Conservation (phyloP, 2,113 vertebrate species). For the Triplophysa dalaica region DNA sequence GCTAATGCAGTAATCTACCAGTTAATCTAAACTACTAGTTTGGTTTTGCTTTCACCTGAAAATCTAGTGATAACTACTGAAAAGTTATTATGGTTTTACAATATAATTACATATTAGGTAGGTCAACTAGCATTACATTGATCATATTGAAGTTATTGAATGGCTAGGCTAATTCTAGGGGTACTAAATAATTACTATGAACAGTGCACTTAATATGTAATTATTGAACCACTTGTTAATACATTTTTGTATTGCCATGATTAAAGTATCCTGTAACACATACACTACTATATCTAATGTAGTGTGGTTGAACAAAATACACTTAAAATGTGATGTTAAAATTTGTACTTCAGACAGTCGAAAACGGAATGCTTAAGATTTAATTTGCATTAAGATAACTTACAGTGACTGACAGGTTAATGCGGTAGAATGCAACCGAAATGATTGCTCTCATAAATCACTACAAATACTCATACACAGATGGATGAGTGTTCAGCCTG, state of each 20-base stretch:
- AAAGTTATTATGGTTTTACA: background rate
- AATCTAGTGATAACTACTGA: background rate
- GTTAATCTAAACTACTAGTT: too few species aligned
- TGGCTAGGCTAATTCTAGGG: background rate
- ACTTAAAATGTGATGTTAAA: background rate
- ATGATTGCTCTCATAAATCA: constrained; percentile 39
- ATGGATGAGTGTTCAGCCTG: constrained; percentile 27
- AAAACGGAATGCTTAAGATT: constrained; percentile 5
- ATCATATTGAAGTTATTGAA: background rate
- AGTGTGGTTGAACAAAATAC: background rate
- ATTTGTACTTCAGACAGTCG: background rate
- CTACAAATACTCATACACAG: constrained; percentile 30
- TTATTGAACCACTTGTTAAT: too few species aligned
- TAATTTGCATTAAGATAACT: constrained; percentile 26
- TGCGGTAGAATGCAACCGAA: constrained; percentile 8
- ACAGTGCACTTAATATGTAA: background rate
- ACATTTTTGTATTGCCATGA: background rate
- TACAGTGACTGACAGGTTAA: constrained; percentile 22
- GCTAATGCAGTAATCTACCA: too few species aligned
- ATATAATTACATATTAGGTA: background rate
- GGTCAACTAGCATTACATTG: background rate
- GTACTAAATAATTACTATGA: background rate
- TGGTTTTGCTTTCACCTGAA: too few species aligned
- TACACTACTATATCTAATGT: background rate
- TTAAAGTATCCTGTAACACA: background rate